phyloP scores from a whole-genome alignment of 1,140 invertebrate genomes.

The Metaphire vulgaris region DNA sequence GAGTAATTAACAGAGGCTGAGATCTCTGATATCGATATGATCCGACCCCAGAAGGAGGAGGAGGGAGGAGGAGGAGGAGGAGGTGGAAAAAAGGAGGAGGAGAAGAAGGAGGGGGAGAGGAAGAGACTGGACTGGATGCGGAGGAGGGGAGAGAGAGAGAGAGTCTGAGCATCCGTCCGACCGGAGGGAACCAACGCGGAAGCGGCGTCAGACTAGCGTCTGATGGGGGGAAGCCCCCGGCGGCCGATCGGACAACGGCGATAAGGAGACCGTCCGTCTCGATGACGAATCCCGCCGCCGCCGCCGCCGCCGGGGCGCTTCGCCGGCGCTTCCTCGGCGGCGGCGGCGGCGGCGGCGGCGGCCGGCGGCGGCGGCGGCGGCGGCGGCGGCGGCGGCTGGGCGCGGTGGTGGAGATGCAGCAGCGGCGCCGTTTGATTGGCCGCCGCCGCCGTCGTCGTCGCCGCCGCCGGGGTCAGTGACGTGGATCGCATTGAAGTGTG shows the following conservation, averaged over 20 bases:
- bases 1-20: no score
- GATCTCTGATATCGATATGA: background rate
- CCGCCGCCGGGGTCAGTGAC: background rate
- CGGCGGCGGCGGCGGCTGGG: background rate
- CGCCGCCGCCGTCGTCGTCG: no score
- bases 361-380: no score
- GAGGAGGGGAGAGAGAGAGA: background rate
- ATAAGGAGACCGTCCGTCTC: no score
- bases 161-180: background rate
- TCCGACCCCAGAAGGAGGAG: background rate
- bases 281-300: no score
- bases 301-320: no score
- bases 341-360: no score
- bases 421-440: background rate
- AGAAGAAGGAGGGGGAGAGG: background rate
- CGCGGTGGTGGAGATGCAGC: background rate
- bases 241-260: background rate
- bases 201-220: background rate
- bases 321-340: background rate
- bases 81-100: background rate
- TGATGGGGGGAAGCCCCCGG: background rate
- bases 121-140: background rate
- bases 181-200: background rate
- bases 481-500: background rate
- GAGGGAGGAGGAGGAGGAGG: background rate